Conservation (phyloP, 2,113 vertebrate species). For the Tricholaema leucomelas region DNA sequence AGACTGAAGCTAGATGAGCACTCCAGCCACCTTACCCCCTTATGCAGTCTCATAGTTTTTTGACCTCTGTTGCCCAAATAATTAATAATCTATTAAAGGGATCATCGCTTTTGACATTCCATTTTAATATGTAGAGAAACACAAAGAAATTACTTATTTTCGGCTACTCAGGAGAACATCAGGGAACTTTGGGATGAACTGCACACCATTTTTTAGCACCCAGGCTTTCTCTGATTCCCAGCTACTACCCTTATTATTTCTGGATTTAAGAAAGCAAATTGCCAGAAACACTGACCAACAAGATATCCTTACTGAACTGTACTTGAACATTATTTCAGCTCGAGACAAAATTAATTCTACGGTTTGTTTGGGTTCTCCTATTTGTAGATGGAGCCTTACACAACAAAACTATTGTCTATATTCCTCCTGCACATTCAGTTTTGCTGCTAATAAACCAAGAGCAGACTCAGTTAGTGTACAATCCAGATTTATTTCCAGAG, state of each 20-base stretch:
- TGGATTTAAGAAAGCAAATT: background rate
- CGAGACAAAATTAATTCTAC: background rate
- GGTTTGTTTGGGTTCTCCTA: background rate
- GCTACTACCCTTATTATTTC: background rate
- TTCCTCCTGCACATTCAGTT: background rate
- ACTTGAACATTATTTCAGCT: background rate
- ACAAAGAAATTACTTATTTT: background rate
- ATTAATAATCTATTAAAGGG: background rate
- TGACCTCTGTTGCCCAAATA: background rate
- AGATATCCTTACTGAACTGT: background rate
- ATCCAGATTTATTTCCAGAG: background rate
- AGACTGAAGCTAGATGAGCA: background rate
- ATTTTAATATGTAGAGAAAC: background rate
- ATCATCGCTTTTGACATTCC: background rate
- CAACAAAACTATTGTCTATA: background rate
- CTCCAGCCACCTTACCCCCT: background rate
- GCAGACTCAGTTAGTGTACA: background rate
- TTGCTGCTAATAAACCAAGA: background rate
- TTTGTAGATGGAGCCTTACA: background rate
- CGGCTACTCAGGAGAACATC: background rate
- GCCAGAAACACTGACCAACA: background rate
- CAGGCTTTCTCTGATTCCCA: background rate
- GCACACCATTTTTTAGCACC: background rate
- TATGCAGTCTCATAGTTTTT: background rate
- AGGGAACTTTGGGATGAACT: background rate